phyloP scores from a whole-genome alignment of 2,113 vertebrate species.

The Macquaria ambigua region DNA sequence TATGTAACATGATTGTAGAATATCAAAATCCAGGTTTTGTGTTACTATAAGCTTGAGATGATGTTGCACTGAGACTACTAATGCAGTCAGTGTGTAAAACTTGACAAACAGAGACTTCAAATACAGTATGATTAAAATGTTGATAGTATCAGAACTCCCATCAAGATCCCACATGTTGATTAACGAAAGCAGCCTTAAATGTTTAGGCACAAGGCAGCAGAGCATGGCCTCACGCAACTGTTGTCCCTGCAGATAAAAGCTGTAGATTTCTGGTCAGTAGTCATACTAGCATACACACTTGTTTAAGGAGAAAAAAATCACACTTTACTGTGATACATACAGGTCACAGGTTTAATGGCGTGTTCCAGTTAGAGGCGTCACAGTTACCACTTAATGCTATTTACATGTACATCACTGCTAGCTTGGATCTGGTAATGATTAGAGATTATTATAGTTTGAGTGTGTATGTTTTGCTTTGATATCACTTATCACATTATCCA shows the following conservation, averaged over 20 bases:
- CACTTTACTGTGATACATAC: not conserved
- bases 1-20: not conserved
- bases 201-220: slow-evolving; percentile 60
- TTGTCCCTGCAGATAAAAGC: slow-evolving; percentile 50
- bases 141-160: slow-evolving; percentile 35
- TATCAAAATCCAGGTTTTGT: not conserved
- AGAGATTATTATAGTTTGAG: not conserved
- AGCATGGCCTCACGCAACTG: slow-evolving; percentile 63
- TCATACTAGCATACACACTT: slow-evolving; percentile 36
- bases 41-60: not conserved
- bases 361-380: not conserved
- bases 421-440: not conserved
- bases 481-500: not conserved
- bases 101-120: slow-evolving; percentile 15
- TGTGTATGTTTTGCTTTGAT: not conserved
- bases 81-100: not conserved
- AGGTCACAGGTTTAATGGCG: not conserved
- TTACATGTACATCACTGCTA: not conserved
- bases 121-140: slow-evolving; percentile 37
- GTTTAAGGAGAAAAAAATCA: slow-evolving; percentile 18
- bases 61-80: not conserved
- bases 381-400: not conserved
- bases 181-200: slow-evolving; percentile 41
- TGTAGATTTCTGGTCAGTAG: slow-evolving; percentile 36
- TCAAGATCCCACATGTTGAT: slow-evolving; percentile 64